Evolutionary conservation across 92 coral and sea anemone genomes (phyloP).

Genomic region (Porites lobata): DNA sequence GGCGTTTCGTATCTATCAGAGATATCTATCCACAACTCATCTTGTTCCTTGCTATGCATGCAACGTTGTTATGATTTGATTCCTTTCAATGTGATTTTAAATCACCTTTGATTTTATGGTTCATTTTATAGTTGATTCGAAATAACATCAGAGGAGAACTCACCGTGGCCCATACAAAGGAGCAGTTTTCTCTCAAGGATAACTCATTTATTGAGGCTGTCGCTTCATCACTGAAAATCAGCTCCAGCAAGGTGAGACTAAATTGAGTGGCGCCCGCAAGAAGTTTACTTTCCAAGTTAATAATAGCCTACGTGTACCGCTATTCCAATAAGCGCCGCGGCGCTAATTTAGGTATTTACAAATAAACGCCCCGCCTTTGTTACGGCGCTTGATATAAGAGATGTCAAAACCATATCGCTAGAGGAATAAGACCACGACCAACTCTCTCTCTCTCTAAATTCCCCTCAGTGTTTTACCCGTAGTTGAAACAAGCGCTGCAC

Average conservation of each 20-base stretch:
- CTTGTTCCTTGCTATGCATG: neutral
- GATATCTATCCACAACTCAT: neutral
- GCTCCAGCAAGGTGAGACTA: constrained; percentile 80
- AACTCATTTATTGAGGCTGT: constrained; percentile 92
- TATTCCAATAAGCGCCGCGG: no score
- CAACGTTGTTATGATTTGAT: neutral
- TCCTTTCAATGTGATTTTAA: neutral
- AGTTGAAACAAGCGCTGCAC: no score
- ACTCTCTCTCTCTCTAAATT: no score
- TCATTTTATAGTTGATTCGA: constrained; percentile 73
- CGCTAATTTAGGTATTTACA: no score
- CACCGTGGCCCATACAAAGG: constrained; percentile 90
- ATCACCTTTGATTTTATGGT: neutral
- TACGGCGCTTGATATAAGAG: no score
- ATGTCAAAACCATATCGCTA: no score
- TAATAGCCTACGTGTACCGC: no score
- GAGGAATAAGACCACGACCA: no score
- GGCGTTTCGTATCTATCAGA: neutral
- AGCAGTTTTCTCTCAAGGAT: constrained; percentile 94
- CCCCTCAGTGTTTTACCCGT: no score
- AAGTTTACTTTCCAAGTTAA: no score
- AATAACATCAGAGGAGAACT: constrained; percentile 93
- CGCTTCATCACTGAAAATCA: constrained; percentile 83
- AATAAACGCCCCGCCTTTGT: no score
- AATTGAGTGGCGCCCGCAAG: no score